These are phyloP conservation scores for Strigamia transsilvanica DNA, from an alignment of 2,888 invertebrate genomes.

Conservation along the genomic window DNA sequence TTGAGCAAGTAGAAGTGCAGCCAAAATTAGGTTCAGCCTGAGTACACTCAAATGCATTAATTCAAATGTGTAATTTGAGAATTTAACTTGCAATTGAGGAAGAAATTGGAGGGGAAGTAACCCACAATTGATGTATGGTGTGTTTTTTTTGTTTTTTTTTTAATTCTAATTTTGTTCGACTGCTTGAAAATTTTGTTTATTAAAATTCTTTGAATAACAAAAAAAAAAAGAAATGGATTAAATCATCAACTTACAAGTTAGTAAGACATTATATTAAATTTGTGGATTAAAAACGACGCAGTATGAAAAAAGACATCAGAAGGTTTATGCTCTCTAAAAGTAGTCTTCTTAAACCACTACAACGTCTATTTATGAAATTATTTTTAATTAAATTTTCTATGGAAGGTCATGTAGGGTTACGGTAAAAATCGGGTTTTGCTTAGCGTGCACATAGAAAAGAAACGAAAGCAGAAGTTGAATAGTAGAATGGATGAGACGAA, in stretches of 20 bases:
- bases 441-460: not conserved
- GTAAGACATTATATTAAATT: not conserved
- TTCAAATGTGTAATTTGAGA: slow-evolving; percentile 18
- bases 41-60: not conserved
- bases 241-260: too few species aligned
- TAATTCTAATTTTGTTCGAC: too few species aligned
- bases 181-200: too few species aligned
- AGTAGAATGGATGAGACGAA: not conserved
- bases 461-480: slow-evolving; percentile 16
- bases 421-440: not conserved
- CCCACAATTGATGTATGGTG: not conserved
- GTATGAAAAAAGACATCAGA: not conserved
- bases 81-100: slow-evolving; percentile 3
- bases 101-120: not conserved
- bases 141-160: not conserved
- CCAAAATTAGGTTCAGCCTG: not conserved
- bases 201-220: too few species aligned
- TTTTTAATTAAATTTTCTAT: not conserved
- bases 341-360: not conserved
- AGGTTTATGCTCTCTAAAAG: not conserved
- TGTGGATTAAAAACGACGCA: not conserved
- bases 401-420: not conserved
- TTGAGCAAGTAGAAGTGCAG: not conserved
- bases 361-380: not conserved
- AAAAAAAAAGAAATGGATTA: too few species aligned